Base-by-base conservation (phyloP, 2,888 invertebrate genomes). In the Apantesis nais region DNA sequence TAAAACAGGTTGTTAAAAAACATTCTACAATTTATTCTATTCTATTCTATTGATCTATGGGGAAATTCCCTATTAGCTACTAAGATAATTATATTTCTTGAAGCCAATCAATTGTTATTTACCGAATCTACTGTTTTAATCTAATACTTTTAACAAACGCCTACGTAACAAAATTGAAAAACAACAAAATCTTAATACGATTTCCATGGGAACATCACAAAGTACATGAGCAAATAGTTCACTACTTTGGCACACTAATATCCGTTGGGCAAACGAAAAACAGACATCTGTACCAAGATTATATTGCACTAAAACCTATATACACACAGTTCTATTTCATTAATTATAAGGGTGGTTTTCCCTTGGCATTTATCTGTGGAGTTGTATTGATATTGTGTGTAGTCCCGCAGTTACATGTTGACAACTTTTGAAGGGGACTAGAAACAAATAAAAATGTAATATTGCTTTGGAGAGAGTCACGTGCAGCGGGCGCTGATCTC, bases 391-490 rank as follows among this genome's bases (percentile, higher is more conserved):
- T 60, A 22, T 41, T 37, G 70, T 66, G 82, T 77, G 55, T 70
- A 66, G 72, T 82, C 79, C 74, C 79, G 87, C 87, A 81, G 88
- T 89, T 90, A 92, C 90, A 93, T 91, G 93, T 93, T 93, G 93
- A 92, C 94, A 93, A 93, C 86, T 91, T 90, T 90, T 89, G 85
- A 87, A 92, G 73, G 81, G 91, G 92, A 91, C 88, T 83, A 85
- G 86, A 85, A 84, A 88, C 92, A 94, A 94, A 94, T 94, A 94
- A 94, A 94, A 94, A 94, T 92, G 92, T 89, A 93, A 94, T 94
- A 94, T 92, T 82, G 85, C 71, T 78, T 78, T 80, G 80, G 83
- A 82, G 83, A 74, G 83, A 68, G 92, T 79, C 94, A 93, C 94
- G 94, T 92, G 93, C 81, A 83, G 78, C 69, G 81, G 80, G 80